Conservation (phyloP, 2,888 invertebrate species). For the Eristalis tenax region DNA sequence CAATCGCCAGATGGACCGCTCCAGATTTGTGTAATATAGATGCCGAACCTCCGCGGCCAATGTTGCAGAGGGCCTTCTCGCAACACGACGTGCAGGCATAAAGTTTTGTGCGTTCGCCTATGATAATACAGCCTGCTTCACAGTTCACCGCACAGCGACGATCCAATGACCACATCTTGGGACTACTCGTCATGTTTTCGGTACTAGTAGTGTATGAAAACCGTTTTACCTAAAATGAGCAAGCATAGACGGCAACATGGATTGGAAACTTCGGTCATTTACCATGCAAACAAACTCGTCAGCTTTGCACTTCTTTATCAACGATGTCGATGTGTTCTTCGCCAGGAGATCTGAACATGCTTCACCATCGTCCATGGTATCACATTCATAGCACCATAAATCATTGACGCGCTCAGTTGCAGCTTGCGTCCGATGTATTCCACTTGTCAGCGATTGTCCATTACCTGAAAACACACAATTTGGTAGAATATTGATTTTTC, state of each 20-base stretch:
- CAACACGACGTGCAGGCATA: constrained; percentile 94
- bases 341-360: constrained; percentile 86
- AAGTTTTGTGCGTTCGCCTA: constrained; percentile 93
- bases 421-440: constrained; percentile 89
- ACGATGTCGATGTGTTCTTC: constrained; percentile 83
- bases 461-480: constrained; percentile 32
- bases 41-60: constrained; percentile 83
- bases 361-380: constrained; percentile 89
- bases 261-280: constrained; percentile 72
- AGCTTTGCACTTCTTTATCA: constrained; percentile 88
- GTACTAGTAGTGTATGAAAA: constrained; percentile 92
- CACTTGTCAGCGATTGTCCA: constrained; percentile 82
- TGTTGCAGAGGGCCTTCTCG: constrained; percentile 89
- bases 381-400: constrained; percentile 91
- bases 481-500: background rate
- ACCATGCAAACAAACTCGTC: constrained; percentile 91
- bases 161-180: constrained; percentile 91
- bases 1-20: background rate
- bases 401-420: constrained; percentile 89
- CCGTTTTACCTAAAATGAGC: constrained; percentile 84
- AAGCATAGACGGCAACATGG: background rate
- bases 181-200: constrained; percentile 88
- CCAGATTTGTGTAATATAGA: background rate
- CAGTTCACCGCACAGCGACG: constrained; percentile 91
- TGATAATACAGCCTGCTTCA: constrained; percentile 93